Base-by-base conservation (phyloP, 64 coral and sea anemone genomes). In the Trachythela sp. region DNA sequence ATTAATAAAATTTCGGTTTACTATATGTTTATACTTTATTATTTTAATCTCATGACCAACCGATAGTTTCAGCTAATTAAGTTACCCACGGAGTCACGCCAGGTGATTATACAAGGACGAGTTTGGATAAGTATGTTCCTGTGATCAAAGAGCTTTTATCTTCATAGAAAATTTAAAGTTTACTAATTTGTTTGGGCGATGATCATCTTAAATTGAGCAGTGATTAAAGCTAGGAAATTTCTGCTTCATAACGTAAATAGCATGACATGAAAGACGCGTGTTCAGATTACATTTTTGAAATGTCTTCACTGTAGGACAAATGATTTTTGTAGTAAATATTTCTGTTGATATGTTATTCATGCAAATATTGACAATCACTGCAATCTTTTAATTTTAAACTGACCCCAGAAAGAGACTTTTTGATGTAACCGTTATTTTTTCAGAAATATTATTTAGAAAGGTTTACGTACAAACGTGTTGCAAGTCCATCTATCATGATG, bases 291-390 rank as follows among this genome's bases (percentile, higher is more conserved):
- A 80, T 80, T 80, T 80, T 80, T 80, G 0, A 80, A 39, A 80
- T 80, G 75, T 80, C 37, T 80, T 80, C 75, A 80, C 37, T 39
- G 37, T 80, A 13, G 31, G 75, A 30, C 13, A 80, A 80, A 80
- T 39, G 75, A 15, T 80, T 37, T 80, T 34, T 35, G 20, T 15
- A 80, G 15, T 80, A 80, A 80, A 80, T 35, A 30, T 39, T 80
- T 20, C 34, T 17, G 27, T 80, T 15, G 37, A 80, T 37, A 17
- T 4, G 22, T 26, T 27, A 22, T 27, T 64, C 11, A 45, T 45
- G 42, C 42, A 45, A 45, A 45, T 45, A 45, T 45, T 45, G 42
- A 45, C 42, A 45, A 45, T 45, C 42, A 45, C 42, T 45, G 42
- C 42, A 45, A 6, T 45, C 11, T 45, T 45, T 45, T 45, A 45